Conservation (phyloP, 2,113 vertebrate genomes). For the Ginglymostoma cirratum region DNA sequence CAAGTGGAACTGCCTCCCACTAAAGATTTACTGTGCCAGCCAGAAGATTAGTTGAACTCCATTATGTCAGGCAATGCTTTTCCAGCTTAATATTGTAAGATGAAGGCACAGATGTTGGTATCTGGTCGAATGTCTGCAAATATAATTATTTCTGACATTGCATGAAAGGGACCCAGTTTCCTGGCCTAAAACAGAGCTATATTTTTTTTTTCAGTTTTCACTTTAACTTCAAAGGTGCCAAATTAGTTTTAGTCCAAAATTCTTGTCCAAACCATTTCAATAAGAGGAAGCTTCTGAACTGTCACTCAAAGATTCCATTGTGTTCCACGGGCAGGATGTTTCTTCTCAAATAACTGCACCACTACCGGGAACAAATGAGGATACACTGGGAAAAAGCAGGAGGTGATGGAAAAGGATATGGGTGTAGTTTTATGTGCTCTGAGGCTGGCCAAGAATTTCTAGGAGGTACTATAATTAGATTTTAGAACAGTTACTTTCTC, state of each 20-base stretch:
- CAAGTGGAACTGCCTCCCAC: not conserved
- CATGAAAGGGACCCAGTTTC: not conserved
- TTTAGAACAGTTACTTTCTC: not conserved
- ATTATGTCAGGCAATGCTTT: not conserved
- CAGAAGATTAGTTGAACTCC: not conserved
- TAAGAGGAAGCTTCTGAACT: not conserved
- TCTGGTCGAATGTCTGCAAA: not conserved
- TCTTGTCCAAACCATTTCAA: not conserved
- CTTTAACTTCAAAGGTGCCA: not conserved
- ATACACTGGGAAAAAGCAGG: not conserved
- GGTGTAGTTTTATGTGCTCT: not conserved
- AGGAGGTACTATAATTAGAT: not conserved
- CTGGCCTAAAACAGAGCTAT: not conserved
- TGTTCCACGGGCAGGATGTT: not conserved
- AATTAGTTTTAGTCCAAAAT: not conserved
- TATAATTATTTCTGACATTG: not conserved
- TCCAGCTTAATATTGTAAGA: too few relatives aligned
- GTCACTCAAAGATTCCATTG: not conserved
- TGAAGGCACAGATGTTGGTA: not conserved
- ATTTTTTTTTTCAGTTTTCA: not conserved
- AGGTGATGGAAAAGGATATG: conserved; percentile 15
- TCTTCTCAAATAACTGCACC: not conserved
- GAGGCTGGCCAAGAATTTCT: not conserved
- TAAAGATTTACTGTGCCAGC: not conserved
- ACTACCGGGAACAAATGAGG: not conserved